Conservation (phyloP, 2,888 invertebrate species). For the Amphipoea oculea region DNA sequence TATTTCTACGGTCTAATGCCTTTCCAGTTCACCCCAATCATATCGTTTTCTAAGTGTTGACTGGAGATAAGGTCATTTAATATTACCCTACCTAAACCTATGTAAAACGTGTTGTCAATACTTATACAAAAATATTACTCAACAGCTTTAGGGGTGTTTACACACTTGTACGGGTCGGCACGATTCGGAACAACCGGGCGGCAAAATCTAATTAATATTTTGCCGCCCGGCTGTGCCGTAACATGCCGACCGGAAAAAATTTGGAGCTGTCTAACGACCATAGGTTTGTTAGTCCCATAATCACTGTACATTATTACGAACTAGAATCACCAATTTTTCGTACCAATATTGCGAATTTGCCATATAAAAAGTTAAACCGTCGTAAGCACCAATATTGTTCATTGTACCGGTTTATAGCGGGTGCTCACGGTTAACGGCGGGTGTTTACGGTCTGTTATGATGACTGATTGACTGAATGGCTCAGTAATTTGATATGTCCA, state of each 20-base stretch:
- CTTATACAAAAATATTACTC: not conserved
- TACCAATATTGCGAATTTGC: not conserved
- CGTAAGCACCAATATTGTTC: constrained; percentile 41
- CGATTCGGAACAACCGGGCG: not conserved
- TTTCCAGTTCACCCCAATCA: not conserved
- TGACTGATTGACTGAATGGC: constrained; percentile 56
- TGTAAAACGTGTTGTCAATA: no score
- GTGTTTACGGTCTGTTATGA: constrained; percentile 49
- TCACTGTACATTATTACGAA: constrained; percentile 1
- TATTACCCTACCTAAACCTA: no score
- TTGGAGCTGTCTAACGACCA: not conserved
- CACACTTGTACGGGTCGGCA: not conserved
- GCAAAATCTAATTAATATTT: not conserved
- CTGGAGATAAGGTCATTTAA: not conserved
- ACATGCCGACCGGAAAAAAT: not conserved
- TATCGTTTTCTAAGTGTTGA: not conserved
- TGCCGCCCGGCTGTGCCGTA: not conserved
- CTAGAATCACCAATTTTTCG: not conserved
- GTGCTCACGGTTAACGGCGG: constrained; percentile 36
- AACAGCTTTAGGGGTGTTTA: not conserved
- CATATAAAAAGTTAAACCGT: constrained; percentile 4
- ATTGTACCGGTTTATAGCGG: constrained; percentile 47
- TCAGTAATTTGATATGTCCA: constrained; percentile 47
- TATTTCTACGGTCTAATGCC: not conserved
- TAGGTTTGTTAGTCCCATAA: not conserved